phyloP scores from a whole-genome alignment of 2,113 vertebrate species.

The Myiozetetes cayanensis region DNA sequence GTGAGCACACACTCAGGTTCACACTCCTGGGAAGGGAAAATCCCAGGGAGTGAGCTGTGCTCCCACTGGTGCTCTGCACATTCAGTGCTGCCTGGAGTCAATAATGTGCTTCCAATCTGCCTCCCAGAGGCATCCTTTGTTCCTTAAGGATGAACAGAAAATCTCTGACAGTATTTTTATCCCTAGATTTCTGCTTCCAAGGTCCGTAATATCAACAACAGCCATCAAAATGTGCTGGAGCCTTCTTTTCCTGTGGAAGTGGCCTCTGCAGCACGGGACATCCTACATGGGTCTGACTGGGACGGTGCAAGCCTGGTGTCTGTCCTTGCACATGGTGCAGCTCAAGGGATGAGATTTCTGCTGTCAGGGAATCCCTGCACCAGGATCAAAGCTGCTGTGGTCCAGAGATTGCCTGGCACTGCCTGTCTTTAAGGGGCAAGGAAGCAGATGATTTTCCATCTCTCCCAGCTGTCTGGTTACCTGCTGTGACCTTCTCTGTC shows the following conservation, averaged over 20 bases:
- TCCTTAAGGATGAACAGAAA: neutral
- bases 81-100: neutral
- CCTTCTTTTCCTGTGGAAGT: neutral
- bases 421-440: neutral
- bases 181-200: neutral
- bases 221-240: neutral
- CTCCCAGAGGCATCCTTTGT: neutral
- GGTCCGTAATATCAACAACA: neutral
- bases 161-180: neutral
- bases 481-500: neutral
- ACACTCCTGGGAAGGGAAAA: neutral
- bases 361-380: neutral
- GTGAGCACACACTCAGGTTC: neutral
- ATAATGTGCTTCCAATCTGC: neutral
- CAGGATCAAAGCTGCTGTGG: neutral
- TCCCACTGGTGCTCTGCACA: rapidly evolving
- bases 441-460: neutral
- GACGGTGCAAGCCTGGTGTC: neutral
- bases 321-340: neutral
- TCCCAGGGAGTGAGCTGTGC: neutral
- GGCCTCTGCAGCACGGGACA: neutral
- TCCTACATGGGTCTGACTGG: neutral
- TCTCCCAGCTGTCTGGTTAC: neutral
- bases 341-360: neutral
- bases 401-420: neutral